A percentile compares a stretch with the other conserved stretches of the same genome.
Conservation (phyloP, 2,113 vertebrate species). For the Aegotheles bennettii region DNA sequence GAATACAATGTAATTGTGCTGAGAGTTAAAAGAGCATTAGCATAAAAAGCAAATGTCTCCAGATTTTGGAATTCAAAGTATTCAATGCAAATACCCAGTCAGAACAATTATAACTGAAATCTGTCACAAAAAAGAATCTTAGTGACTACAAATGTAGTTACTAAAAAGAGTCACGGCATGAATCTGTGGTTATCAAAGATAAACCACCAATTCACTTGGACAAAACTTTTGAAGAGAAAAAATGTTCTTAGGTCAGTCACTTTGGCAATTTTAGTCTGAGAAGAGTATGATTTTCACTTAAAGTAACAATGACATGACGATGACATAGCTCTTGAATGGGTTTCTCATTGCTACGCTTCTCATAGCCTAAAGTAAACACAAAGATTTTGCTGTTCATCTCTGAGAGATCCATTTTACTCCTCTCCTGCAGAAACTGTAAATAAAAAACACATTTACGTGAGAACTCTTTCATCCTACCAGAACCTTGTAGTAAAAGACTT, state of each 20-base stretch:
- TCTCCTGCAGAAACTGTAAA: background rate
- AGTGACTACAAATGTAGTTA: background rate
- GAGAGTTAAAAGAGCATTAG: background rate
- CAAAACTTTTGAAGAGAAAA: background rate
- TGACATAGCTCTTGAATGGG: background rate
- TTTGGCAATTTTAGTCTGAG: constrained; percentile 18
- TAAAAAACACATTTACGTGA: background rate
- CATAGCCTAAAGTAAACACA: background rate
- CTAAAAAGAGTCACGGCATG: background rate
- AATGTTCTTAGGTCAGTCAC: background rate
- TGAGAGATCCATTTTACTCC: background rate
- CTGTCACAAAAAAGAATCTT: background rate
- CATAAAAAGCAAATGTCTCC: background rate
- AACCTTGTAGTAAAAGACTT: background rate
- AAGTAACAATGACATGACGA: background rate
- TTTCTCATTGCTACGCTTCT: background rate
- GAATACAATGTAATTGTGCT: background rate
- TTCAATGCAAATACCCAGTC: background rate
- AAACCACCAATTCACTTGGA: background rate
- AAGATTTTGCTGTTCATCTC: background rate
- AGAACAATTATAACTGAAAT: background rate
- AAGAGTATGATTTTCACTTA: background rate
- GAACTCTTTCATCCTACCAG: background rate
- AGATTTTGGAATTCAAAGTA: background rate
- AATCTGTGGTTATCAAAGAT: background rate